A percentile compares a stretch with the other conserved stretches of the same genome.
Evolutionary conservation across 2,888 invertebrate genomes (phyloP).

Genomic region (Cheilosia grossa): DNA sequence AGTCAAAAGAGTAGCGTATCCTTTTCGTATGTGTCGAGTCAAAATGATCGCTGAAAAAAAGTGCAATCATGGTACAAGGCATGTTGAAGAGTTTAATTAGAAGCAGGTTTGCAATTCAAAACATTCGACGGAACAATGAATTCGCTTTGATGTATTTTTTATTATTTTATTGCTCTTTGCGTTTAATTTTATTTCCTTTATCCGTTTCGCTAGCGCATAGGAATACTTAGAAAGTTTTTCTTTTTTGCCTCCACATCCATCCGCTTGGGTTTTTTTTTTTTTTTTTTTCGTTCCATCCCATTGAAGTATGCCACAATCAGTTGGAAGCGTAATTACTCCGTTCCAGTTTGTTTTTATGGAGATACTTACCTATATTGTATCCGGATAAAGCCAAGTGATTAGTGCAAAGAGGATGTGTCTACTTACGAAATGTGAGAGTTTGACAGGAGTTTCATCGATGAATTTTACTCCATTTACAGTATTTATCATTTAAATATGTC

Average conservation of each 20-base stretch:
- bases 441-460: too few species aligned
- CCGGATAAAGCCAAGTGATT: slow-evolving; percentile 42
- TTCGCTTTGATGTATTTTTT: slow-evolving; percentile 32
- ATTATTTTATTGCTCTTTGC: slow-evolving; percentile 39
- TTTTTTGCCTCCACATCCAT: slow-evolving; percentile 9
- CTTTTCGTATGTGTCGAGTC: slow-evolving; percentile 16
- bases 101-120: slow-evolving; percentile 35
- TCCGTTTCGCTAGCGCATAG: neutral
- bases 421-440: neutral
- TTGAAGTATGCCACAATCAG: slow-evolving; percentile 36
- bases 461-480: too few species aligned
- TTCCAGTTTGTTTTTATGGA: slow-evolving; percentile 25
- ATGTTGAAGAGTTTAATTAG: slow-evolving; percentile 50
- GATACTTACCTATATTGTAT: slow-evolving; percentile 33
- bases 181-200: slow-evolving; percentile 43
- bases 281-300: neutral
- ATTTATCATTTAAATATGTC: too few species aligned
- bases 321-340: slow-evolving; percentile 41
- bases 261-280: slow-evolving; percentile 16
- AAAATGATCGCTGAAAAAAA: slow-evolving; percentile 21
- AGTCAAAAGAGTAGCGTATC: neutral
- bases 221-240: neutral
- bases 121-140: slow-evolving; percentile 25
- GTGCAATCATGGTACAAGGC: neutral
- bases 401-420: slow-evolving; percentile 12